Conservation (phyloP, 1,140 invertebrate genomes). For the Apis mellifera region DNA sequence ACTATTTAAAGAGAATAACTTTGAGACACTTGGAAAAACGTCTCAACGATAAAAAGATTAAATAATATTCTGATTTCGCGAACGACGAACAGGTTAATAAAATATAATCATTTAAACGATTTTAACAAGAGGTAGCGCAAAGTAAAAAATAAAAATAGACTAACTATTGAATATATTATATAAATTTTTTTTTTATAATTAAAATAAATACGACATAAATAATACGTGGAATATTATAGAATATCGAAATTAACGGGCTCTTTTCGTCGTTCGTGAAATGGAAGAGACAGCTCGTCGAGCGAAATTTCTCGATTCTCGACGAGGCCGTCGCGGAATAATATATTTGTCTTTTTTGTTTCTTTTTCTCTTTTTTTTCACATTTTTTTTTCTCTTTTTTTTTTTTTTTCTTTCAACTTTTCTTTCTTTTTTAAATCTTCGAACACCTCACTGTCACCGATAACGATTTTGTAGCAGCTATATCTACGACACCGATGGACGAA, state of each 20-base stretch:
- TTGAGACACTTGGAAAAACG: conserved; percentile 18
- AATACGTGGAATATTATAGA: no score
- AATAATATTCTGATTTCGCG: conserved; percentile 17
- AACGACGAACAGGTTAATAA: conserved; percentile 35
- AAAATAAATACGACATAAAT: no score
- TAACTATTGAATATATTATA: not conserved
- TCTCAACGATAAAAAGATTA: conserved; percentile 18
- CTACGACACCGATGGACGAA: conserved; percentile 73
- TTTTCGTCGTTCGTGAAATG: conserved; percentile 33
- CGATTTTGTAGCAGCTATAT: conserved; percentile 57
- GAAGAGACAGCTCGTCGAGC: not conserved
- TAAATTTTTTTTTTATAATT: no score
- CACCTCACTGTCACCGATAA: conserved; percentile 29
- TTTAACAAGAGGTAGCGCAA: conserved; percentile 6
- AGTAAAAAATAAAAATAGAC: not conserved
- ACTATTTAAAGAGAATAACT: conserved; percentile 54
- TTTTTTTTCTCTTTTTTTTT: not conserved
- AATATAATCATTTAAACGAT: not conserved
- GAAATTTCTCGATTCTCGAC: not conserved
- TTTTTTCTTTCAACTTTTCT: not conserved
- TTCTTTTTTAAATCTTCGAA: not conserved
- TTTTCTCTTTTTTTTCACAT: not conserved
- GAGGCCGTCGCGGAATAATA: conserved; percentile 2
- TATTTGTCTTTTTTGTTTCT: conserved; percentile 25
- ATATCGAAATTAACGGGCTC: not conserved